Evolutionary conservation across 1,140 invertebrate species (phyloP), one percentile per base, ranked within the genome.

Genomic region (Antheraea mylitta): DNA sequence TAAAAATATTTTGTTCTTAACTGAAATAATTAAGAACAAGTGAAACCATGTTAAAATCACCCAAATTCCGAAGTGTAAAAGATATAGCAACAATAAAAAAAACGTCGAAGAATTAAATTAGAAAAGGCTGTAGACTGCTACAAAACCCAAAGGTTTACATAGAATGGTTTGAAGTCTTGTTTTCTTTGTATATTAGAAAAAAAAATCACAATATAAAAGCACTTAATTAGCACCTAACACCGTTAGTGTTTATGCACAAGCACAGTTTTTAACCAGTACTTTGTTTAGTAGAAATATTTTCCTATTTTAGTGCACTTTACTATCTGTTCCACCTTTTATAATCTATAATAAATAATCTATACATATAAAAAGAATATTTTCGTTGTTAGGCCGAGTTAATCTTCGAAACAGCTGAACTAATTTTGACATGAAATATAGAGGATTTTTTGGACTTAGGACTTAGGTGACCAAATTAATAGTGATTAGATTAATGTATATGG

Each of bases 181-280:
- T 16, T 53, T 53, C 45, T 53, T 1, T 53, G 45, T 53, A 13
- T 53, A 9, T 42, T 65, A 65, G 64, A 19, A 18, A 48, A 45
- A 6, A 38, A 66, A 9, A 74, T 75, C 69, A 81, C 74, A 48
- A 59, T 66, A 18, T 66, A 85, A 76, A 4, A 30, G 73, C 76
- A 80, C 75, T 65, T 76, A 69, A 65, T 79, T 76, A 80, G 78
- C 72, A 78, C 79, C 45, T n/a, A n/a, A 53, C 79, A 86, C 78
- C 82, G 77, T 79, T 88, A 87, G 80, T 86, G 79, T 82, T 82
- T 74, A 76, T 80, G 86, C 86, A 89, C 85, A 81, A 80, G 81
- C 83, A 86, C 78, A 82, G 64, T 64, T 67, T 37, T 19, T 65
- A 19, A 45, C 30, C 36, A 48, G 64, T 53, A 45, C 65, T 36